Conservation (phyloP, 92 coral and sea anemone species). For the Ricordea florida region DNA sequence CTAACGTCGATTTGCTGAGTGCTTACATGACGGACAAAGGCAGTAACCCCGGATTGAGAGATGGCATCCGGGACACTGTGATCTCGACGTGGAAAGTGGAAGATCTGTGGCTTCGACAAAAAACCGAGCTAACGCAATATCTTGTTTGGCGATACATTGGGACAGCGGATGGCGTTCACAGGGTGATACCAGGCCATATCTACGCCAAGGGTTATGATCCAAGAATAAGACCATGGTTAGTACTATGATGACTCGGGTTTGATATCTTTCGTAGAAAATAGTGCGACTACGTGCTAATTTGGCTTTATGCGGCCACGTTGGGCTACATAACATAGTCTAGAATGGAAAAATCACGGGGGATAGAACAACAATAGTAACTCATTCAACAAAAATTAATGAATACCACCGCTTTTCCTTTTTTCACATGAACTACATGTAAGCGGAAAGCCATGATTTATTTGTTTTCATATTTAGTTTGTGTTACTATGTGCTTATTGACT, state of each 20-base stretch:
- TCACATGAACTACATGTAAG: too few relatives aligned
- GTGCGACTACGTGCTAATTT: too few relatives aligned
- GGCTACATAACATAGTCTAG: too few relatives aligned
- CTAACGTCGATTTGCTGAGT: not conserved
- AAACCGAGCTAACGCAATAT: constrained; percentile 35
- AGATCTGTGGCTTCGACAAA: constrained; percentile 45
- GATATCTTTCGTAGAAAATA: not conserved
- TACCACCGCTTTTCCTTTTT: too few relatives aligned
- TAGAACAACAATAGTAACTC: too few relatives aligned
- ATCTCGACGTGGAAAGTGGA: constrained; percentile 46
- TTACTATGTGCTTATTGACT: too few relatives aligned
- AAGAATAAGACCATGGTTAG: constrained; percentile 43
- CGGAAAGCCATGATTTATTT: too few relatives aligned
- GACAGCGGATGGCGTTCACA: constrained; percentile 47
- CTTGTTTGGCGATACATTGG: constrained; percentile 60
- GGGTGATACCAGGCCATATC: constrained; percentile 27
- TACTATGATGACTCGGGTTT: not conserved
- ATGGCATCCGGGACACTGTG: constrained; percentile 41
- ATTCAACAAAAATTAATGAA: too few relatives aligned
- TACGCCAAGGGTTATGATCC: constrained; percentile 43
- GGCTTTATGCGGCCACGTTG: too few relatives aligned
- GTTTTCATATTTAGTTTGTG: too few relatives aligned
- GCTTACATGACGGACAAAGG: constrained; percentile 38
- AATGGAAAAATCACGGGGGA: too few relatives aligned
- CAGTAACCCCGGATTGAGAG: constrained; percentile 22